Evolutionary conservation across 2,888 invertebrate species (phyloP).

Genomic region (Pyrochroa serraticornis): DNA sequence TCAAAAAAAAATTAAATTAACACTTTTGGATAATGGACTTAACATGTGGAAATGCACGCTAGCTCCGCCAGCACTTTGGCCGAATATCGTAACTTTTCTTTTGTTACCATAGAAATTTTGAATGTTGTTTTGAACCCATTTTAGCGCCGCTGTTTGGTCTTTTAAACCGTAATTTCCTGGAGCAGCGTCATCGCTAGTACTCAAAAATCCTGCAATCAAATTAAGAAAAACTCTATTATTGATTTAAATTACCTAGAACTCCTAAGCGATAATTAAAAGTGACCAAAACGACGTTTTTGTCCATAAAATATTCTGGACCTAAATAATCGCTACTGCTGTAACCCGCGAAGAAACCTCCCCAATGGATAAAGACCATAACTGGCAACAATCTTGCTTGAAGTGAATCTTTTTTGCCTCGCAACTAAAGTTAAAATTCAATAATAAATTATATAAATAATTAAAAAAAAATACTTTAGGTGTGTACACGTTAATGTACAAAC

Average conservation of each 20-base stretch:
- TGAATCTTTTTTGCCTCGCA: too few species aligned
- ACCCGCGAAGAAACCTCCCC: conserved; percentile 62
- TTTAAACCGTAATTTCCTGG: conserved; percentile 60
- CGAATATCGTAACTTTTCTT: conserved; percentile 56
- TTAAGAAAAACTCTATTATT: background rate
- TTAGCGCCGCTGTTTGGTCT: conserved; percentile 58
- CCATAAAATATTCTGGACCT: conserved; percentile 62
- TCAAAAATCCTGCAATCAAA: conserved; percentile 50
- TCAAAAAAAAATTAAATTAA: background rate
- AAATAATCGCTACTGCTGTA: conserved; percentile 53
- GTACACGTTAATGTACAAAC: conserved; percentile 60
- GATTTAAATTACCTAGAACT: conserved; percentile 39
- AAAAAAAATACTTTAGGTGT: conserved; percentile 49
- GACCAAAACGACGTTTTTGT: conserved; percentile 57
- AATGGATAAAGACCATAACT: conserved; percentile 62
- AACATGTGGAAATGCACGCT: conserved; percentile 59
- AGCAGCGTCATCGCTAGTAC: conserved; percentile 56
- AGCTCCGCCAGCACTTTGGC: conserved; percentile 59
- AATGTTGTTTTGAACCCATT: conserved; percentile 45
- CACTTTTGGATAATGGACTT: conserved; percentile 52
- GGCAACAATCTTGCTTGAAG: conserved; percentile 37
- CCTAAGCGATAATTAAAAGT: conserved; percentile 58
- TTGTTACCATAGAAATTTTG: conserved; percentile 56
- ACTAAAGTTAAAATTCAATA: conserved; percentile 4
- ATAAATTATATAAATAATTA: background rate